Base-by-base conservation (phyloP, 2,113 vertebrate genomes). In the Eublepharis macularius region DNA sequence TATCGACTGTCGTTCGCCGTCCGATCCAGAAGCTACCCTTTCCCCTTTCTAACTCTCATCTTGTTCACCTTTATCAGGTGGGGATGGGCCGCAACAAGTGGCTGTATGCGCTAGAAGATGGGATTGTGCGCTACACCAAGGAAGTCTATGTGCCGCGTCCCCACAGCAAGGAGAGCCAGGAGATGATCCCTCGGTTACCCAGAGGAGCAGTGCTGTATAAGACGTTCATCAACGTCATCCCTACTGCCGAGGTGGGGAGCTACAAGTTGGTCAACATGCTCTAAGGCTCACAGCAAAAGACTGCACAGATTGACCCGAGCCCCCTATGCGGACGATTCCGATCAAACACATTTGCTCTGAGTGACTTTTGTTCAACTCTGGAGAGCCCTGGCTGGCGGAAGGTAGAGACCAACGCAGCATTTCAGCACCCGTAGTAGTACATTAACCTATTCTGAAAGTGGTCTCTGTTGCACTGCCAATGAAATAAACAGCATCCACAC, bases 51-150 rank as follows among this genome's bases (percentile, higher is more conserved):
- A 83, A 94, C 0, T 0, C 24, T 81, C 14, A 7, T 9, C 2
- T 24, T 83, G 34, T 1, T 91, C 43, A 5, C 86, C 65, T 92
- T 39, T 92, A 88, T 47, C 90, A 98, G 99, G 99, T 99, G 73
- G 98, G 98, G 16, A 96, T 98, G 60, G 98, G 98, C 78, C 97
- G 93, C 76, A 99, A 96, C 91, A 99, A 97, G 10, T 98, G 95
- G 0, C 95, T 99, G 2, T 99, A 95, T 0, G 98, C 99, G 29
- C 91, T 99, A 90, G 98, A 99, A 90, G 98, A 99, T 0, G 98
- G 99, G 1, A 87, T 92, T 1, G 97, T 99, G 90, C 94, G 93
- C 80, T 99, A 96, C 94, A 99, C 98, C 24, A 99, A 99, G 86
- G 99, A 99, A 80, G 97, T 98, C 60, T 99, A 97, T 0, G 4